Percentiles rank a stretch among this genome's conserved stretches.
These are phyloP conservation scores for Oegoconia quadripuncta DNA, from an alignment of 2,888 invertebrate genomes.

Conservation along the genomic window DNA sequence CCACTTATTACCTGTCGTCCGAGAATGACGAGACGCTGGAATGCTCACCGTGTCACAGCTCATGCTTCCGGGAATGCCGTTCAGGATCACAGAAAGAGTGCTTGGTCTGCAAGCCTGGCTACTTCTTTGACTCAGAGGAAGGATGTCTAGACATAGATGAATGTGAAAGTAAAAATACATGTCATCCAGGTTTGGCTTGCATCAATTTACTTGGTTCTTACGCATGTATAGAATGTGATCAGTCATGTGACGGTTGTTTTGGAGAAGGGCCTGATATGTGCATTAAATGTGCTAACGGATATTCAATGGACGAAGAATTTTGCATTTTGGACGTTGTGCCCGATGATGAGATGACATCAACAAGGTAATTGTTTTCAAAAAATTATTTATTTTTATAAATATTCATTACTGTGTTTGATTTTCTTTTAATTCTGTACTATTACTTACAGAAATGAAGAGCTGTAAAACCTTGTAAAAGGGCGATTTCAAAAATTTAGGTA, in stretches of 20 bases:
- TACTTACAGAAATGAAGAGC: slow-evolving; percentile 68
- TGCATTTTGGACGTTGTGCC: slow-evolving; percentile 83
- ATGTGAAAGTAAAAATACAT: slow-evolving; percentile 81
- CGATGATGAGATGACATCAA: slow-evolving; percentile 53
- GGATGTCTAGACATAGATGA: slow-evolving; percentile 94
- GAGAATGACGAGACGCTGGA: slow-evolving; percentile 85
- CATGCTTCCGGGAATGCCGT: slow-evolving; percentile 88
- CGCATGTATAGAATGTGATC: slow-evolving; percentile 90
- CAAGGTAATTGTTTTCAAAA: slow-evolving; percentile 43
- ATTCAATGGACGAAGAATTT: slow-evolving; percentile 83
- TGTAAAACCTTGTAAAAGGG: slow-evolving; percentile 36
- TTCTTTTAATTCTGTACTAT: slow-evolving; percentile 16
- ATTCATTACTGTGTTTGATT: slow-evolving; percentile 9
- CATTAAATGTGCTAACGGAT: slow-evolving; percentile 87
- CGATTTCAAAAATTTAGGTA: slow-evolving; percentile 4
- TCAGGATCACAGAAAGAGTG: slow-evolving; percentile 85
- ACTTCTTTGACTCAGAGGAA: slow-evolving; percentile 83
- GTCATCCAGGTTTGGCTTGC: slow-evolving; percentile 87
- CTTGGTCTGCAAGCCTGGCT: slow-evolving; percentile 82
- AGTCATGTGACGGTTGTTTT: slow-evolving; percentile 89
- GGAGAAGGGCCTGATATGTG: slow-evolving; percentile 97
- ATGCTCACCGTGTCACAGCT: slow-evolving; percentile 87
- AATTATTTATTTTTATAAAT: slow-evolving; percentile 2
- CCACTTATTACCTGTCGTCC: slow-evolving; percentile 86
- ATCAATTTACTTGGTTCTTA: slow-evolving; percentile 93